phyloP scores from a whole-genome alignment of 2,888 invertebrate genomes.

The Nemapogon koenigi region DNA sequence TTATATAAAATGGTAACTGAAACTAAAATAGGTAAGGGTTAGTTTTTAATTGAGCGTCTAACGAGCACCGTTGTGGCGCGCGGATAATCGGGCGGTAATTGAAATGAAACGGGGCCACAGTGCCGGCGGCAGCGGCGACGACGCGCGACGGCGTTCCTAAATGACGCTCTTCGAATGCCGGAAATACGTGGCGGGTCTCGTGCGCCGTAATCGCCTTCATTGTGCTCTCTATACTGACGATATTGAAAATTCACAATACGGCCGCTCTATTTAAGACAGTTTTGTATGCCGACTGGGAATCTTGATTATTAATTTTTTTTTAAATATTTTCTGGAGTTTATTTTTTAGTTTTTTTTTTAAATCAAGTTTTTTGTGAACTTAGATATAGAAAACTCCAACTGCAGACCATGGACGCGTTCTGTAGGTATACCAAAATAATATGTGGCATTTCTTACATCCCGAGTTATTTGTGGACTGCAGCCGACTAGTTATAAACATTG shows the following conservation, averaged over 20 bases:
- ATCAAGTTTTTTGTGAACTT: no score
- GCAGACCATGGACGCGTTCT: no score
- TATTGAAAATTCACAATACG: conserved; percentile 54
- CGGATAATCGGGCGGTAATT: conserved; percentile 49
- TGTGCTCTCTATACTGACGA: conserved; percentile 54
- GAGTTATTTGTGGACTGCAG: no score
- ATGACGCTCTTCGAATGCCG: conserved; percentile 52
- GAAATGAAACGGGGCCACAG: conserved; percentile 28
- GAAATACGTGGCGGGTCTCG: conserved; percentile 59
- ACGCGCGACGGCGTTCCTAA: no score
- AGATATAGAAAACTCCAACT: no score
- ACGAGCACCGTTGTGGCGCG: background rate
- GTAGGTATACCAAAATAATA: no score
- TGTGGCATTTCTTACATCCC: no score
- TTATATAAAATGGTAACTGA: no score
- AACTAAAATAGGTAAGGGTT: background rate
- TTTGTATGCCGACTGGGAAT: background rate
- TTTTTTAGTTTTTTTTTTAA: no score
- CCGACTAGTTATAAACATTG: no score
- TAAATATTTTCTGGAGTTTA: background rate
- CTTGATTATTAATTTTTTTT: background rate
- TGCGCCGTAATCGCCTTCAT: conserved; percentile 51
- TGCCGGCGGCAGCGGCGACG: no score
- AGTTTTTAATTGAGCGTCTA: background rate
- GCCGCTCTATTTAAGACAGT: background rate